Conservation (phyloP, 2,888 invertebrate species). For the Thera obeliscata region DNA sequence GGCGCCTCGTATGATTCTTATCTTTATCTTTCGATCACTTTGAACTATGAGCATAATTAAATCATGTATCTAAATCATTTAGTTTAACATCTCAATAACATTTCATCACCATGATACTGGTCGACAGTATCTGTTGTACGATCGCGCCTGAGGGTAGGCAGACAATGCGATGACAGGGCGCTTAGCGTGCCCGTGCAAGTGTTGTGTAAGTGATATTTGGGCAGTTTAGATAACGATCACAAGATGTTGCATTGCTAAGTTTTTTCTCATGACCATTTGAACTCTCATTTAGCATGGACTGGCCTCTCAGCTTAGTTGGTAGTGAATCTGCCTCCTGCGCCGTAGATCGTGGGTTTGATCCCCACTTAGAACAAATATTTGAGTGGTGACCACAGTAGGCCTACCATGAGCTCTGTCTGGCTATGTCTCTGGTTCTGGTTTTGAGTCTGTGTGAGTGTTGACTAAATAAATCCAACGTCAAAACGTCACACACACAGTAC, state of each 20-base stretch:
- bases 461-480: too few relatives aligned
- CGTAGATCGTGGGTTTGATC: too few relatives aligned
- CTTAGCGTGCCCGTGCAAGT: slow-evolving; percentile 1
- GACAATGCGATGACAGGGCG: slow-evolving; percentile 27
- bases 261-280: slow-evolving; percentile 14
- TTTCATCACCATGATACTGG: slow-evolving; percentile 24
- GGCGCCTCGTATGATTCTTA: background rate
- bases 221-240: slow-evolving; percentile 28
- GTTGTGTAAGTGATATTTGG: slow-evolving; percentile 30
- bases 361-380: too few relatives aligned
- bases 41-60: slow-evolving; percentile 22
- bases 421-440: too few relatives aligned
- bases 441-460: too few relatives aligned
- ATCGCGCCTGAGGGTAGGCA: slow-evolving; percentile 28
- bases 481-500: too few relatives aligned
- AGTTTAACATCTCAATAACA: slow-evolving; percentile 34
- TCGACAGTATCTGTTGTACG: slow-evolving; percentile 16
- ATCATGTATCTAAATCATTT: slow-evolving; percentile 23
- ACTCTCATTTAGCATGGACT: background rate
- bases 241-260: slow-evolving; percentile 4
- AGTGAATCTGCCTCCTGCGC: too few relatives aligned
- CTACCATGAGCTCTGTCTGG: too few relatives aligned
- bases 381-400: too few relatives aligned
- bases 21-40: slow-evolving; percentile 7
- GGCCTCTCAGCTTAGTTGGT: too few relatives aligned